A percentile compares a stretch with the other conserved stretches of the same genome.
phyloP scores from a whole-genome alignment of 2,113 vertebrate genomes.

The Sakesphorus luctuosus region DNA sequence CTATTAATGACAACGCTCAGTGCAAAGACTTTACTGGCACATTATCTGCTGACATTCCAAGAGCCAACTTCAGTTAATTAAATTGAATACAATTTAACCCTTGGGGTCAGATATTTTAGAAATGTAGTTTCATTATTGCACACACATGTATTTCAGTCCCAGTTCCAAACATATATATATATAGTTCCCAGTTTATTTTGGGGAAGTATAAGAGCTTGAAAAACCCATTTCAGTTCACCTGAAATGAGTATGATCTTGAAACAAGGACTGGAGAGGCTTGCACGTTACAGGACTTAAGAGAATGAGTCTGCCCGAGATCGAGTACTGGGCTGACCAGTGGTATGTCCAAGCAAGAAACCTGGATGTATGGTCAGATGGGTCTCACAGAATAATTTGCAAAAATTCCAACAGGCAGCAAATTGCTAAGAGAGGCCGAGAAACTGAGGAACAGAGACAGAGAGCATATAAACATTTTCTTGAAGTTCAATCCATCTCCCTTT shows the following conservation, averaged over 20 bases:
- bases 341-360: neutral
- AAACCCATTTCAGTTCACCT: neutral
- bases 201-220: neutral
- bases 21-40: constrained; percentile 37
- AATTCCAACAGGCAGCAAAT: neutral
- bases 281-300: neutral
- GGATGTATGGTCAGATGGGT: neutral
- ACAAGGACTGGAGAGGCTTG: neutral
- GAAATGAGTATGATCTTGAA: neutral
- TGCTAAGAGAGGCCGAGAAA: neutral
- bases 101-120: neutral
- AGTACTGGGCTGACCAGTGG: neutral
- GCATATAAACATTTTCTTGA: neutral
- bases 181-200: neutral
- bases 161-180: neutral
- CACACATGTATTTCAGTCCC: neutral
- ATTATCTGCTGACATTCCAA: constrained; percentile 21
- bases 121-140: neutral
- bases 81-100: neutral
- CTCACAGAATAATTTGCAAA: neutral
- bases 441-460: neutral
- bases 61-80: constrained; percentile 22
- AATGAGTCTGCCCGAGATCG: neutral
- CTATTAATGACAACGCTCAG: constrained; percentile 38
- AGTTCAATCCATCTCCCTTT: neutral